A percentile compares a stretch with the other conserved stretches of the same genome.
Conservation (phyloP, 1,140 invertebrate genomes). For the Pseudobourletiella spinata region DNA sequence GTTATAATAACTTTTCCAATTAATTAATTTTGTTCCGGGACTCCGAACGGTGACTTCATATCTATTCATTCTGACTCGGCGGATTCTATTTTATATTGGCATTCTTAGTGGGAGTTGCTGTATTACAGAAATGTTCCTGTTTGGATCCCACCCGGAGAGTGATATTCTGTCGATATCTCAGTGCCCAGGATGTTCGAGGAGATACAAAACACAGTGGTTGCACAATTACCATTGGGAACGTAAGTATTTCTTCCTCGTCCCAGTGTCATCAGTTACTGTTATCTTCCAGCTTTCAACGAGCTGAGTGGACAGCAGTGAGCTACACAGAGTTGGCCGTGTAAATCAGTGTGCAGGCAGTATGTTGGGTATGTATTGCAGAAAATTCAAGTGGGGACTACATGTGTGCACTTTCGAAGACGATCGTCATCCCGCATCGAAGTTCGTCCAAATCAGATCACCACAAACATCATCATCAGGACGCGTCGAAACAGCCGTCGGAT, state of each 20-base stretch:
- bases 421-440: background rate
- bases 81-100: background rate
- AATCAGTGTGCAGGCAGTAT: too few relatives aligned
- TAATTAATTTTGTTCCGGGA: too few relatives aligned
- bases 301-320: too few relatives aligned
- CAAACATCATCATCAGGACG: background rate
- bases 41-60: too few relatives aligned
- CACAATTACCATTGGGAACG: slow-evolving; percentile 21
- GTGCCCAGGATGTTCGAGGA: slow-evolving; percentile 17
- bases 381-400: slow-evolving; percentile 3
- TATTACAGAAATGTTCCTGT: slow-evolving; percentile 16
- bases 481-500: too few relatives aligned
- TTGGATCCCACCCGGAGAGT: slow-evolving; percentile 15
- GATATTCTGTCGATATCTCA: slow-evolving; percentile 20
- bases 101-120: background rate
- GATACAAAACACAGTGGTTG: slow-evolving; percentile 19
- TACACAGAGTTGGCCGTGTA: too few relatives aligned
- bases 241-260: background rate
- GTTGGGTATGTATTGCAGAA: background rate
- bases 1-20: too few relatives aligned
- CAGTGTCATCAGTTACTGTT: too few relatives aligned
- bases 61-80: background rate
- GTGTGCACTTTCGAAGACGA: background rate
- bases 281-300: too few relatives aligned
- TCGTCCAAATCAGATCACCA: background rate